Percentiles rank a stretch among this genome's conserved stretches.
phyloP scores from a whole-genome alignment of 2,888 invertebrate species.

The Xestoiulus laeticollis region DNA sequence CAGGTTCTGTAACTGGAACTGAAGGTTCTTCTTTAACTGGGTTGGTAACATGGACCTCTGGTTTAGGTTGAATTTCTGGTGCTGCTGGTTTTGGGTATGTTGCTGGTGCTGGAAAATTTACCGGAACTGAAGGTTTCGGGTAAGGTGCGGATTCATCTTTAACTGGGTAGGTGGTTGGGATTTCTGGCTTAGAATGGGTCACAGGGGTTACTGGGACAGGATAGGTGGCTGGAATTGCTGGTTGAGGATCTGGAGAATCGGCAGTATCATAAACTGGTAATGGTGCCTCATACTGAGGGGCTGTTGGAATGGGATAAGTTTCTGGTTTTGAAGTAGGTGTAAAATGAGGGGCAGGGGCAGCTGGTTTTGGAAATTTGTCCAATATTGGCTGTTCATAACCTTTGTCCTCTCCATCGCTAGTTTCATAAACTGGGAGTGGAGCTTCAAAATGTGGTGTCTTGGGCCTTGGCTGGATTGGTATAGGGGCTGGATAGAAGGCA shows the following conservation, averaged over 20 bases:
- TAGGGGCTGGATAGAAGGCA: neutral
- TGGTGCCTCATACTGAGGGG: conserved; percentile 17
- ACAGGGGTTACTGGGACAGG: neutral
- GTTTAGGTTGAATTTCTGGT: neutral
- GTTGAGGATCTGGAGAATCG: neutral
- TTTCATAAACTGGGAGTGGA: conserved; percentile 20
- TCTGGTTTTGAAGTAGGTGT: neutral
- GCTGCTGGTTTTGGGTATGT: neutral
- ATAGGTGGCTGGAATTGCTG: neutral
- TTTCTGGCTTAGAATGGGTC: neutral
- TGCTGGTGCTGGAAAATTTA: neutral
- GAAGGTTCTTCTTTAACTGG: neutral
- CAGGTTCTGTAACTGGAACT: neutral
- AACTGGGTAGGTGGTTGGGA: neutral
- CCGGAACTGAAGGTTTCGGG: neutral
- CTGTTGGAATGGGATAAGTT: neutral
- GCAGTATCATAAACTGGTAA: conserved; percentile 27
- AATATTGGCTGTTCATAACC: neutral
- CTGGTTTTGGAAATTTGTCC: neutral
- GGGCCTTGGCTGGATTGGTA: neutral
- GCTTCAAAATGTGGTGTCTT: neutral
- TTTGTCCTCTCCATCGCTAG: neutral
- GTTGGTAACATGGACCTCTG: neutral
- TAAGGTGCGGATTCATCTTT: neutral
- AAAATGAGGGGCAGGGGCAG: neutral